Evolutionary conservation across 92 coral and sea anemone species (phyloP).

Genomic region (Actinostola sp.): DNA sequence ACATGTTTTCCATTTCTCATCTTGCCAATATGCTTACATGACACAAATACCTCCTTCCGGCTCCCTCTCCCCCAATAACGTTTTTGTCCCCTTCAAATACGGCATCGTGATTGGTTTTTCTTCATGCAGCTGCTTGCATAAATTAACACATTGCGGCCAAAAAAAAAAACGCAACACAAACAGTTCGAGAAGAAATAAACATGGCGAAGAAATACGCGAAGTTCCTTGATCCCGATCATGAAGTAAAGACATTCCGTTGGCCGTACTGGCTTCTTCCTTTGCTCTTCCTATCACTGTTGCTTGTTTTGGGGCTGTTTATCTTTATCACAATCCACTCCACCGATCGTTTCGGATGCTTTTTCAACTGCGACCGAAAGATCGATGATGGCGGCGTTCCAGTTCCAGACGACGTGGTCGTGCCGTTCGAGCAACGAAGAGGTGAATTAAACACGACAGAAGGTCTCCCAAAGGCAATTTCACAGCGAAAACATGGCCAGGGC

Average conservation of each 20-base stretch:
- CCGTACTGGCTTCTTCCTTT: slow-evolving; percentile 64
- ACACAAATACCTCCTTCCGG: too few species aligned
- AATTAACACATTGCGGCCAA: not conserved
- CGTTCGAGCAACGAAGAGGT: not conserved
- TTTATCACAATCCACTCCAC: slow-evolving; percentile 77
- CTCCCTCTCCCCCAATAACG: not conserved
- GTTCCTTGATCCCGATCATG: slow-evolving; percentile 48
- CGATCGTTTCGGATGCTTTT: slow-evolving; percentile 65
- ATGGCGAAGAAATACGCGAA: slow-evolving; percentile 30
- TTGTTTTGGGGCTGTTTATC: slow-evolving; percentile 67
- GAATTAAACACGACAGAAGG: not conserved
- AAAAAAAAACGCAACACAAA: slow-evolving; percentile 4
- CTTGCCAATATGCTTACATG: too few species aligned
- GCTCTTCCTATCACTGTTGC: slow-evolving; percentile 58
- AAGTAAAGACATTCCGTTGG: slow-evolving; percentile 61
- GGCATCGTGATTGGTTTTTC: too few species aligned
- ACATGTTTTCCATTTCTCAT: too few species aligned
- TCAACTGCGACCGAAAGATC: slow-evolving; percentile 51
- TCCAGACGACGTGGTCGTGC: slow-evolving; percentile 20
- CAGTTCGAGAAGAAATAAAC: slow-evolving; percentile 7
- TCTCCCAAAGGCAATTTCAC: not conserved
- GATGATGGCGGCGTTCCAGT: slow-evolving; percentile 29
- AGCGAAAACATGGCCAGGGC: not conserved
- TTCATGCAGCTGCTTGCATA: slow-evolving; percentile 9
- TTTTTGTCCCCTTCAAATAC: not conserved